These are phyloP conservation scores for Pseudococcus jackbeardsleyi DNA, from an alignment of 2,888 invertebrate genomes.

Conservation along the genomic window DNA sequence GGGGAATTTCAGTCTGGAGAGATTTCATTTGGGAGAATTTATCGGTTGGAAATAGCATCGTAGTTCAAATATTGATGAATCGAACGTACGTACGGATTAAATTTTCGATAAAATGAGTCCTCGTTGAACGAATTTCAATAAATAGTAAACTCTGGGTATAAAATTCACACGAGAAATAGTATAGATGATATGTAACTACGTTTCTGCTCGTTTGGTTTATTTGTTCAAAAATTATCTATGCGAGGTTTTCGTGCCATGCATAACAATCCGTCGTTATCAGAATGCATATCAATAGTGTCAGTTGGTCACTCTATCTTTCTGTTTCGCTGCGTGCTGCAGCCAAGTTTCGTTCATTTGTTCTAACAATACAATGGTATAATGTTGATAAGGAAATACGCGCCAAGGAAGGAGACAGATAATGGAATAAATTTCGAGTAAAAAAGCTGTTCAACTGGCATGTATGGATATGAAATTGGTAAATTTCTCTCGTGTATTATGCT, in stretches of 20 bases:
- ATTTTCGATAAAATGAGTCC: neutral
- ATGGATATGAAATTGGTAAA: neutral
- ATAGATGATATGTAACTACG: neutral
- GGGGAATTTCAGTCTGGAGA: neutral
- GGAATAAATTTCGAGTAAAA: neutral
- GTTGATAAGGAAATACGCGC: neutral
- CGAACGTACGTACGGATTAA: neutral
- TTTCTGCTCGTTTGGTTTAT: neutral
- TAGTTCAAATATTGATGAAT: conserved; percentile 3
- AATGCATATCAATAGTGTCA: neutral
- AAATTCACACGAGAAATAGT: conserved; percentile 3
- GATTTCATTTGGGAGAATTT: neutral
- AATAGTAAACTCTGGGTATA: neutral
- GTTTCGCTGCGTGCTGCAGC: neutral
- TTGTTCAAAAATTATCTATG: conserved; percentile 10
- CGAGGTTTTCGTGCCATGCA: neutral
- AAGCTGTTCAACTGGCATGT: neutral
- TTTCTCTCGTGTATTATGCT: neutral
- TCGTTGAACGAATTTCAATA: neutral
- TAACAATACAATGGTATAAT: neutral
- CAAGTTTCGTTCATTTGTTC: neutral
- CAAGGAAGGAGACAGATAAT: neutral
- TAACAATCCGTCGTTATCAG: neutral
- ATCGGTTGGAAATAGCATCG: neutral
- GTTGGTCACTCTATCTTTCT: neutral